Base-by-base conservation (phyloP, 2,113 vertebrate species). In the Rhinopomastus cyanomelas region DNA sequence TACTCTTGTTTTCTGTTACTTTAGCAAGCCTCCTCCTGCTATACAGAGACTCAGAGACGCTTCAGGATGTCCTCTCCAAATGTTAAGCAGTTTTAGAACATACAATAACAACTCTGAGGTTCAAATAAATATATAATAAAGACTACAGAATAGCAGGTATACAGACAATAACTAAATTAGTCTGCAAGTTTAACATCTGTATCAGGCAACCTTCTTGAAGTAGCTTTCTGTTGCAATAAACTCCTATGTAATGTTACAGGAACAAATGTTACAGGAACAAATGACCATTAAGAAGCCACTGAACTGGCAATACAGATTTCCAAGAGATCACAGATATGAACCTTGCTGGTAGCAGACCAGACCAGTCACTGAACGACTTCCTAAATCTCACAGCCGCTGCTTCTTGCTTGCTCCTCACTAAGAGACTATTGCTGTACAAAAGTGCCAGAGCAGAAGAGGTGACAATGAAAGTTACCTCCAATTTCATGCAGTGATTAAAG, bases 101-200 rank as follows among this genome's bases (percentile, higher is more conserved):
- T 23, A 51, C 39, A 84, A 25, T 46, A 95, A 90, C 77, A 90
- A 61, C 74, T 72, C 42, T 49, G 65, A 88, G 87, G 74, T 66
- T 87, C 79, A 95, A 88, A 81, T 46, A 92, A 94, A 87, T 77
- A 85, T 49, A 27, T 69, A 76, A 44, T 42, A 51, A 85, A 76
- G 46, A 57, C n/a, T 26, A 86, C 26, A 57, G 39, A 61, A 93
- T 56, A 65, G 81, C 61, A 66, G n/a, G 13, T 18, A 86, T 65
- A 91, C 42, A 67, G 48, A 92, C n/a, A 91, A 59, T 67, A 89
- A 96, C 91, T 86, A 62, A 83, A 77, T 83, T 66, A 71, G n/a
- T 44, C 72, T 62, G 69, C 16, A 92, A 92, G 64, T 87, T 91
- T 66, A 88, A 78, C n/a, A 81, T 71, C 29, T 74, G 3, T 51